A percentile compares a stretch with the other conserved stretches of the same genome.
Evolutionary conservation across 2,797 vertebrate species (phyloP).

Genomic region (Periophthalmus magnuspinnatus): DNA sequence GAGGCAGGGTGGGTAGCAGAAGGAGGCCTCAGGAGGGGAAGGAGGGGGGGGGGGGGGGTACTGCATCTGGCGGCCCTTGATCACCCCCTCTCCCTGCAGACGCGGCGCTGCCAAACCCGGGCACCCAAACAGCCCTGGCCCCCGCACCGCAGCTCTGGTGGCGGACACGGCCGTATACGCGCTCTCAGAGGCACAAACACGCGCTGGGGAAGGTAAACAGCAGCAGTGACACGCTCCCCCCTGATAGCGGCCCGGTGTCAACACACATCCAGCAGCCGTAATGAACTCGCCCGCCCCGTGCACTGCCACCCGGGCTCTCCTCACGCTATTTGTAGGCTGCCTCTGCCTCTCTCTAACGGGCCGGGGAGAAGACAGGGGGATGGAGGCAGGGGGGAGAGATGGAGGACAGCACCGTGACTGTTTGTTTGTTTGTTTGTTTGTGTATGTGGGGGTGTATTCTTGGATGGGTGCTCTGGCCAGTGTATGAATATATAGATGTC

Average conservation of each 20-base stretch:
- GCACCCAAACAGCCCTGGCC: constrained; percentile 66
- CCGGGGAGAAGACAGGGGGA: constrained; percentile 35
- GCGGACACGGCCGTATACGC: constrained; percentile 56
- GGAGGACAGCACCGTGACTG: constrained; percentile 7
- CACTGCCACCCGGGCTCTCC: constrained; percentile 21
- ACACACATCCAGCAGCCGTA: constrained; percentile 65
- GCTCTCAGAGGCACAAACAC: constrained; percentile 53
- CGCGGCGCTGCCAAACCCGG: constrained; percentile 67
- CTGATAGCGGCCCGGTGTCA: constrained; percentile 71
- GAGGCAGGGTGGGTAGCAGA: constrained; percentile 25
- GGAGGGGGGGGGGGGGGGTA: constrained; percentile 53
- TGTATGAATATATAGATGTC: constrained; percentile 12
- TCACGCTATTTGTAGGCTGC: constrained; percentile 61
- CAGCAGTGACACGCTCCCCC: constrained; percentile 65
- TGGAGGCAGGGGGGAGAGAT: constrained; percentile 23
- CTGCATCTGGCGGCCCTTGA: constrained; percentile 75
- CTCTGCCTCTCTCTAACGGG: constrained; percentile 37
- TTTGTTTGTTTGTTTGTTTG: constrained; percentile 15
- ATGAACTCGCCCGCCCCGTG: constrained; percentile 53
- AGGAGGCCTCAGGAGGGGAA: too few species aligned
- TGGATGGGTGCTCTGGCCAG: background rate
- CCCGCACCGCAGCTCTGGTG: constrained; percentile 14
- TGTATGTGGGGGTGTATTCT: constrained; percentile 1
- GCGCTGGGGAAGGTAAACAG: constrained; percentile 24
- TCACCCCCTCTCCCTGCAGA: constrained; percentile 74